A percentile compares a stretch with the other conserved stretches of the same genome.
These are phyloP conservation scores for Zele albiditarsus DNA, from an alignment of 2,888 invertebrate species.

Conservation along the genomic window DNA sequence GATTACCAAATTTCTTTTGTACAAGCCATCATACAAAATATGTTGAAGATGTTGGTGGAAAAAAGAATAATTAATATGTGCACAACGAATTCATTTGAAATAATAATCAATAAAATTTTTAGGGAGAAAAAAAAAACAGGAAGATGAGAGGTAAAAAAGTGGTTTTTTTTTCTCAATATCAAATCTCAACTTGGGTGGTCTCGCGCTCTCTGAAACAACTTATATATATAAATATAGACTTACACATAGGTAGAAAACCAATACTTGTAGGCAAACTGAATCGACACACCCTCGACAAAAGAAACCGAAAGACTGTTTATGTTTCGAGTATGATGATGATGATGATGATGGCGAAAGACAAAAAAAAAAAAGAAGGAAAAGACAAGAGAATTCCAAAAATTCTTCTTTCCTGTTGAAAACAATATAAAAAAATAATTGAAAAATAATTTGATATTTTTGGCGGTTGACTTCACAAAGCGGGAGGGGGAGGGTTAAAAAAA, in stretches of 20 bases:
- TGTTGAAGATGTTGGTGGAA: not conserved
- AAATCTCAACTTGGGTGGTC: slow-evolving; percentile 14
- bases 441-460: slow-evolving; percentile 39
- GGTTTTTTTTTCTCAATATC: slow-evolving; percentile 7
- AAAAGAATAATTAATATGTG: slow-evolving; percentile 18
- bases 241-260: slow-evolving; percentile 8
- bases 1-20: slow-evolving; percentile 22
- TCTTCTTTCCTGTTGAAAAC: not conserved
- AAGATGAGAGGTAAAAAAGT: not conserved
- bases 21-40: not conserved
- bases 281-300: slow-evolving; percentile 17
- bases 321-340: not conserved
- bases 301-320: slow-evolving; percentile 9
- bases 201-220: not conserved
- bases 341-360: not conserved
- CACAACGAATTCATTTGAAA: slow-evolving; percentile 8
- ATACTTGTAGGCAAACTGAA: not conserved
- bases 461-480: not conserved
- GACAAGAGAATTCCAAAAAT: slow-evolving; percentile 16
- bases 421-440: slow-evolving; percentile 20
- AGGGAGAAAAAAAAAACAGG: slow-evolving; percentile 5
- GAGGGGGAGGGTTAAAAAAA: not conserved
- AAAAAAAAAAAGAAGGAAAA: slow-evolving; percentile 6
- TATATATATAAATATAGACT: not conserved
- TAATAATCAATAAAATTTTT: not conserved